Evolutionary conservation across 2,888 invertebrate species (phyloP).

Genomic region (Dermolepida albohirtum): DNA sequence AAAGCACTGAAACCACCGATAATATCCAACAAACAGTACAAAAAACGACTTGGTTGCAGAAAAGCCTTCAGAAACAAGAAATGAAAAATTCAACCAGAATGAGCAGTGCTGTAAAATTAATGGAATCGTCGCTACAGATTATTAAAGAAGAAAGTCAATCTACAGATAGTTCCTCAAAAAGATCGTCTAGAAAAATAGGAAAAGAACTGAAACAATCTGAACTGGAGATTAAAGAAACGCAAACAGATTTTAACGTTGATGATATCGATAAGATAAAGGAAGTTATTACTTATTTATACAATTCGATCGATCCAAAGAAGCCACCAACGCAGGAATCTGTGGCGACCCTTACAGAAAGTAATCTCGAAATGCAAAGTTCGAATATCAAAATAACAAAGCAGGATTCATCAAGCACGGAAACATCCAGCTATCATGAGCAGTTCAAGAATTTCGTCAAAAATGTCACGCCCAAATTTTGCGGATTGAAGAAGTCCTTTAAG

Average conservation of each 20-base stretch:
- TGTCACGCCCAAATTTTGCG: slow-evolving; percentile 38
- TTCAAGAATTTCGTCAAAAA: slow-evolving; percentile 42
- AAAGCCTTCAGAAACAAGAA: slow-evolving; percentile 16
- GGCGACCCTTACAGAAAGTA: not conserved
- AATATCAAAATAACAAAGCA: slow-evolving; percentile 2
- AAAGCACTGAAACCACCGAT: no score
- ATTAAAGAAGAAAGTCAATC: slow-evolving; percentile 45
- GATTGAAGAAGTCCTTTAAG: slow-evolving; percentile 20
- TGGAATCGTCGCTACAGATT: slow-evolving; percentile 42
- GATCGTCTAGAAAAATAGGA: not conserved
- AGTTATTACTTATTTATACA: slow-evolving; percentile 40
- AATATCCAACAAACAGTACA: not conserved
- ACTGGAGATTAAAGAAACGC: slow-evolving; percentile 34
- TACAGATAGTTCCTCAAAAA: slow-evolving; percentile 34
- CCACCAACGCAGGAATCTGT: slow-evolving; percentile 3
- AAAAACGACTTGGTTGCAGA: not conserved
- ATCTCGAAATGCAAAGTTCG: not conserved
- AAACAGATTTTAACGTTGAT: slow-evolving; percentile 33
- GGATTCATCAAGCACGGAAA: slow-evolving; percentile 39
- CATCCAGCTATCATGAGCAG: slow-evolving; percentile 39
- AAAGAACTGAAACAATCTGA: slow-evolving; percentile 22
- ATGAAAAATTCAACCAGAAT: slow-evolving; percentile 30
- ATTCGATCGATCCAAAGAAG: slow-evolving; percentile 31
- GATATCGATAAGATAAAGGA: slow-evolving; percentile 43
- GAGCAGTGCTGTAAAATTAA: slow-evolving; percentile 39